Evolutionary conservation across 1,140 invertebrate genomes (phyloP).

Genomic region (Drosophila obscura): DNA sequence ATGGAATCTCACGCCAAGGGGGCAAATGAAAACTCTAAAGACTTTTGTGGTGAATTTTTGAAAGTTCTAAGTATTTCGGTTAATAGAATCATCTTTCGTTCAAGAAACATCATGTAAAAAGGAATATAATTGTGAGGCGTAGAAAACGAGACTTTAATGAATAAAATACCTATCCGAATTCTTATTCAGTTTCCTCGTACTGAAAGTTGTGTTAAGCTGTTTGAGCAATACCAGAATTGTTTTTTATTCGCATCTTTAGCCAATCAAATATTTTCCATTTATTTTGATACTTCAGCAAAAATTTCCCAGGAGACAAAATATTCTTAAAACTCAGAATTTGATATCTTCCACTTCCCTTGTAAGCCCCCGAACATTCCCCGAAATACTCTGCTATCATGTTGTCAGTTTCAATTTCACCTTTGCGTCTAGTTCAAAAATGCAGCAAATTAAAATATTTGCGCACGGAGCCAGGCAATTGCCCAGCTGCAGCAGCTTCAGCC

Average conservation of each 20-base stretch:
- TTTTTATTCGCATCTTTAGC: background rate
- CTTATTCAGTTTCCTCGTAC: background rate
- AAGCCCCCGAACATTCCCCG: background rate
- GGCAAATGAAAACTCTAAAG: too few species aligned
- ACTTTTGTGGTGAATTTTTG: background rate
- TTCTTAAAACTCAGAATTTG: background rate
- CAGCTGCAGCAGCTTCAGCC: background rate
- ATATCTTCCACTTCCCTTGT: background rate
- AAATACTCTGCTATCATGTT: constrained; percentile 1
- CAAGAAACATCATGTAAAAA: background rate
- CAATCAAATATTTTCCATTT: background rate
- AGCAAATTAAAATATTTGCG: constrained; percentile 46
- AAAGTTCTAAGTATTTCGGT: too few species aligned
- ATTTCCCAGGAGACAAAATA: background rate
- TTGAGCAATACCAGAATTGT: background rate
- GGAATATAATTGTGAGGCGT: background rate
- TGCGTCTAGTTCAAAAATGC: constrained; percentile 23
- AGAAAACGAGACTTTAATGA: too few species aligned
- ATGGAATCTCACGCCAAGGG: background rate
- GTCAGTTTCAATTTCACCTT: constrained; percentile 21
- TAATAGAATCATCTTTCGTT: background rate
- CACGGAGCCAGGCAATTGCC: constrained; percentile 14
- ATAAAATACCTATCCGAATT: too few species aligned
- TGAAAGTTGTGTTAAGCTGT: too few species aligned
- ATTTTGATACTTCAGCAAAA: background rate